Evolutionary conservation across 2,888 invertebrate species (phyloP).

Genomic region (Tineola bisselliella): DNA sequence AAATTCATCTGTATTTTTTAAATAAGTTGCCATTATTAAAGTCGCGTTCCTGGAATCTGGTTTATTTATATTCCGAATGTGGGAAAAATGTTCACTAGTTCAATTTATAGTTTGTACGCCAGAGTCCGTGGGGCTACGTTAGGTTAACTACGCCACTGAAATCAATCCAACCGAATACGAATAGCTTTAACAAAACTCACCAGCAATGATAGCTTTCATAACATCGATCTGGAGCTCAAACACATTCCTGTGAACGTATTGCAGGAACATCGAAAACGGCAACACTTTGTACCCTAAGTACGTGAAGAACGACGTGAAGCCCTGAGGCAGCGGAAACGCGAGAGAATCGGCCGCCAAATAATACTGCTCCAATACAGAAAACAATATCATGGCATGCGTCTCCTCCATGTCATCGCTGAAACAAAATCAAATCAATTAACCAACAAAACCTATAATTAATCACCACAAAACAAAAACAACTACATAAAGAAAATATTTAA

Average conservation of each 20-base stretch:
- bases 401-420: constrained; percentile 78
- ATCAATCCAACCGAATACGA: no score
- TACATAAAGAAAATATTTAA: no score
- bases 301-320: constrained; percentile 89
- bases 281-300: constrained; percentile 84
- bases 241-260: constrained; percentile 84
- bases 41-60: no score
- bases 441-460: no score
- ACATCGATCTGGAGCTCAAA: constrained; percentile 89
- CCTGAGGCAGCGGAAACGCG: constrained; percentile 85
- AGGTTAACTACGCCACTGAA: background rate
- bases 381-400: constrained; percentile 75
- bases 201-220: constrained; percentile 83
- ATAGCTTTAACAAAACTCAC: constrained; percentile 54
- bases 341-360: constrained; percentile 80
- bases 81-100: no score
- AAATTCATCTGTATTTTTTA: no score
- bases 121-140: no score
- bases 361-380: constrained; percentile 83
- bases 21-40: no score
- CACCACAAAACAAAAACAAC: no score
- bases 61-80: no score
- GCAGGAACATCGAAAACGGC: constrained; percentile 80
- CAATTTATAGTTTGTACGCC: no score
- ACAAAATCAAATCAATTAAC: background rate